A percentile compares a stretch with the other conserved stretches of the same genome.
Evolutionary conservation across 2,113 vertebrate species (phyloP).

Genomic region (Argyrosomus japonicus): DNA sequence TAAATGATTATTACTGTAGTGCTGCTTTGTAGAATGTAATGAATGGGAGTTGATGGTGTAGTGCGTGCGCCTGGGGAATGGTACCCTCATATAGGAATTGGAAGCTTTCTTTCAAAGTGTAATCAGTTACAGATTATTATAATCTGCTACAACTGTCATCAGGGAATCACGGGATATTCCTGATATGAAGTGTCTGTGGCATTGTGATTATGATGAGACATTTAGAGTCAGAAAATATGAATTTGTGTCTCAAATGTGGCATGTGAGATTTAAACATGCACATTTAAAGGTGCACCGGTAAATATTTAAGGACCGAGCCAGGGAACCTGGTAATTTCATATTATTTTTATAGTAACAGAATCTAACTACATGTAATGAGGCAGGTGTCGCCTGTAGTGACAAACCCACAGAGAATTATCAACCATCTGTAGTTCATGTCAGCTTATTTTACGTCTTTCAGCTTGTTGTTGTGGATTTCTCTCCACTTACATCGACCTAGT

Average conservation of each 20-base stretch:
- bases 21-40: slow-evolving; percentile 51
- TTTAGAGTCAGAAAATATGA: not conserved
- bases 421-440: no score
- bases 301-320: no score
- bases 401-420: no score
- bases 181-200: not conserved
- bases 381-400: no score
- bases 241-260: not conserved
- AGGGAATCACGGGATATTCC: slow-evolving; percentile 6
- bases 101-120: slow-evolving; percentile 26
- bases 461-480: no score
- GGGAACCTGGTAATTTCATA: no score
- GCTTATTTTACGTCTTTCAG: no score
- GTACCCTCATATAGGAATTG: not conserved
- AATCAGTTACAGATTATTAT: slow-evolving; percentile 40
- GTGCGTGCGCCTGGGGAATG: slow-evolving; percentile 28
- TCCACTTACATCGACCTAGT: no score
- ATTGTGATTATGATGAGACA: not conserved
- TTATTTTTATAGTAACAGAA: no score
- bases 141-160: slow-evolving; percentile 9
- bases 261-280: no score
- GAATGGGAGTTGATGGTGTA: slow-evolving; percentile 50
- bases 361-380: no score
- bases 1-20: slow-evolving; percentile 72
- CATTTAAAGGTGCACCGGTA: no score